Conservation (phyloP, 2,113 vertebrate species). For the Pollimyrus isidori region DNA sequence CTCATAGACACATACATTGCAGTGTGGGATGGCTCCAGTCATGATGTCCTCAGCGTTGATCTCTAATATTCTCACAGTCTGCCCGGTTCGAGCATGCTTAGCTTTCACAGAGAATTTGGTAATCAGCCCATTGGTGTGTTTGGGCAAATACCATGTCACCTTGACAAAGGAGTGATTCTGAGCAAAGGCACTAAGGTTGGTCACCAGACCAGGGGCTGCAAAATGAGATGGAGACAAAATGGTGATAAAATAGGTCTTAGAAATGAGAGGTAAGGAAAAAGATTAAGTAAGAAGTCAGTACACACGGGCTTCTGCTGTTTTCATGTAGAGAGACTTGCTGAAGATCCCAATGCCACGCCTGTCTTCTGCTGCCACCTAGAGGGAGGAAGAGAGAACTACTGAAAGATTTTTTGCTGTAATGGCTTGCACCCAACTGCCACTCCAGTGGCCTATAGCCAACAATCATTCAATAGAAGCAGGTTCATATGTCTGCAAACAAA, state of each 20-base stretch:
- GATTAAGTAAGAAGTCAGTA: slow-evolving; percentile 22
- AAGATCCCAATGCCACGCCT: slow-evolving; percentile 73
- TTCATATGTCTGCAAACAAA: background rate
- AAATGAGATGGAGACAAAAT: slow-evolving; percentile 39
- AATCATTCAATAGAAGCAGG: background rate
- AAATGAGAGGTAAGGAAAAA: background rate
- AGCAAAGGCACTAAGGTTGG: slow-evolving; percentile 81
- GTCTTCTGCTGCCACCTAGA: slow-evolving; percentile 83
- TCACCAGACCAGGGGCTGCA: slow-evolving; percentile 89
- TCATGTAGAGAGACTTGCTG: slow-evolving; percentile 81
- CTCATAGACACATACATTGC: slow-evolving; percentile 68
- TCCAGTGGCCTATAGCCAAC: background rate
- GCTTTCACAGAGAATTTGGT: slow-evolving; percentile 89
- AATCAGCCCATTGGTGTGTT: slow-evolving; percentile 90
- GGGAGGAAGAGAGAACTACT: slow-evolving; percentile 7
- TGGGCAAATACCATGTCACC: slow-evolving; percentile 87
- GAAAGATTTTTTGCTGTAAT: background rate
- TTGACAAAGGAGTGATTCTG: slow-evolving; percentile 80
- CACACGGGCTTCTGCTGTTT: slow-evolving; percentile 91
- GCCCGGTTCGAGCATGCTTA: slow-evolving; percentile 80
- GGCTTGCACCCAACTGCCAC: background rate
- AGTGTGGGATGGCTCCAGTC: slow-evolving; percentile 78
- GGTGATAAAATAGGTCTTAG: slow-evolving; percentile 3
- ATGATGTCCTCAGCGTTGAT: slow-evolving; percentile 86
- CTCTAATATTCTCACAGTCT: slow-evolving; percentile 72